Percentiles rank a stretch among this genome's conserved stretches.
Evolutionary conservation across 2,797 vertebrate species (phyloP).

Genomic region (Coluber constrictor): DNA sequence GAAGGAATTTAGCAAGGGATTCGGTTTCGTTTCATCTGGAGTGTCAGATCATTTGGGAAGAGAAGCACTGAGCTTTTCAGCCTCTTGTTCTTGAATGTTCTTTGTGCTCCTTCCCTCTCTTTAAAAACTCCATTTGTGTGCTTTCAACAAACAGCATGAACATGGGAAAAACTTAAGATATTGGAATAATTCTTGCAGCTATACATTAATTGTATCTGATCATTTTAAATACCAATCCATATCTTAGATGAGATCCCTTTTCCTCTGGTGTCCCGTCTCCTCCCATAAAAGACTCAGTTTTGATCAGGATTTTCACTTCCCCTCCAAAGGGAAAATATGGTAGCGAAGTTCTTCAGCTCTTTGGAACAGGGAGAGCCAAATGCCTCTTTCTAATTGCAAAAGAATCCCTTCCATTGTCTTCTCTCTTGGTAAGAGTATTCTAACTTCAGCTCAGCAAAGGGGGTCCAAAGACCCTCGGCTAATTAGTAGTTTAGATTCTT

Average conservation of each 20-base stretch:
- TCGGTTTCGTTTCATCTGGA: neutral
- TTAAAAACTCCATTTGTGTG: neutral
- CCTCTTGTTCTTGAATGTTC: neutral
- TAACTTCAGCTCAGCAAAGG: neutral
- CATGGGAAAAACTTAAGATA: neutral
- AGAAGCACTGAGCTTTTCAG: neutral
- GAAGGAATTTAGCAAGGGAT: neutral
- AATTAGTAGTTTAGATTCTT: neutral
- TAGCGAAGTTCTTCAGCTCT: neutral
- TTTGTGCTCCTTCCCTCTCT: neutral
- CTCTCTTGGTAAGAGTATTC: neutral
- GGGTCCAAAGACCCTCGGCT: neutral
- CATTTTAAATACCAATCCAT: neutral
- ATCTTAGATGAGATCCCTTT: neutral
- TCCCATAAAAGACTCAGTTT: neutral
- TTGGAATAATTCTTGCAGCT: neutral
- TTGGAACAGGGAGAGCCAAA: neutral
- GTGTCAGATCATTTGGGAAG: neutral
- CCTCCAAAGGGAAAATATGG: neutral
- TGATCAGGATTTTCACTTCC: neutral
- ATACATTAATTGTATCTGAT: neutral
- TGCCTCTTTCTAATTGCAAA: neutral
- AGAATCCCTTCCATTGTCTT: neutral
- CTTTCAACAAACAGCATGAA: neutral
- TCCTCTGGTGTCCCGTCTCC: neutral